phyloP scores from a whole-genome alignment of 1,140 invertebrate species.

The Linepithema humile region DNA sequence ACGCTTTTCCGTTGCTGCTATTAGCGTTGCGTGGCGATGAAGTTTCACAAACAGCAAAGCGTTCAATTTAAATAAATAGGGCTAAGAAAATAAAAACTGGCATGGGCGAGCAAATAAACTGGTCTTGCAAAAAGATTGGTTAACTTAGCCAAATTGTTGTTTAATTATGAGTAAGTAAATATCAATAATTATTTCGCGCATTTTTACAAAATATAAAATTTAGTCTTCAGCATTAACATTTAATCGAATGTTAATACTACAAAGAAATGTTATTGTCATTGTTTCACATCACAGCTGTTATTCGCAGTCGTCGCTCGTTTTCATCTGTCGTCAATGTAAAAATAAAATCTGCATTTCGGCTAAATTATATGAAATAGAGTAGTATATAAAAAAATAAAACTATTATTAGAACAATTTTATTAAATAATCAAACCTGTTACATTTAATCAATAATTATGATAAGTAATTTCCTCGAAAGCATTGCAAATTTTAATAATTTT shows the following conservation, averaged over 20 bases:
- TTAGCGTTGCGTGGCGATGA: not conserved
- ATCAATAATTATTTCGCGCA: not conserved
- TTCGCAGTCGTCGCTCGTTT: not conserved
- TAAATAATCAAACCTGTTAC: not conserved
- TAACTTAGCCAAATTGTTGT: not conserved
- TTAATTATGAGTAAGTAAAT: not conserved
- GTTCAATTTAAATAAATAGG: constrained; percentile 60
- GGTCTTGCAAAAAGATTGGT: not conserved
- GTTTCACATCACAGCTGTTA: constrained; percentile 16
- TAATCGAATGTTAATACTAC: constrained; percentile 12
- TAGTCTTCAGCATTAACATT: not conserved
- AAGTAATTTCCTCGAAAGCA: constrained; percentile 9
- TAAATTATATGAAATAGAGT: not conserved
- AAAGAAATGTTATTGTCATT: constrained; percentile 38
- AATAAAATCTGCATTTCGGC: constrained; percentile 25
- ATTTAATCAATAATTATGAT: not conserved
- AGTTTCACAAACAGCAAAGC: not conserved
- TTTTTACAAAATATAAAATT: not conserved
- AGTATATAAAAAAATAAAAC: too few species aligned
- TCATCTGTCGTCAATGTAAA: constrained; percentile 8
- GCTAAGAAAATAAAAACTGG: not conserved
- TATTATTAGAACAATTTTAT: too few species aligned
- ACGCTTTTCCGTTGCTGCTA: not conserved
- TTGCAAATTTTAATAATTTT: too few species aligned
- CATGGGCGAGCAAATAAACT: not conserved